These are phyloP conservation scores for Menura novaehollandiae DNA, from an alignment of 2,113 vertebrate genomes.

Conservation along the genomic window DNA sequence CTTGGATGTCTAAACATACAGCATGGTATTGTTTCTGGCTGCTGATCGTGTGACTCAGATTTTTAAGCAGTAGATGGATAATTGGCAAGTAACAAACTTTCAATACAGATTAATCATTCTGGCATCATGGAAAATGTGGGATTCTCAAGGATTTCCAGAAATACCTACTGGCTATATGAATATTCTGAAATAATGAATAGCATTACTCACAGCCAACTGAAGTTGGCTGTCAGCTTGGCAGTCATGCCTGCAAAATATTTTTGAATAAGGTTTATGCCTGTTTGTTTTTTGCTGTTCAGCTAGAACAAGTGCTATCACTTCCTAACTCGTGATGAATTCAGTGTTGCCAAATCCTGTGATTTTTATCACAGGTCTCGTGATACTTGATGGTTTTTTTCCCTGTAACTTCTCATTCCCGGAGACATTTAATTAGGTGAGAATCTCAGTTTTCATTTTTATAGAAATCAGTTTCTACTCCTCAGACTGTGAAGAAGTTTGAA, in stretches of 20 bases:
- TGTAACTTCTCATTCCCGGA: background rate
- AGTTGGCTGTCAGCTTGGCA: constrained; percentile 10
- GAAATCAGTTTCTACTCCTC: constrained; percentile 12
- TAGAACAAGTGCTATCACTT: constrained; percentile 50
- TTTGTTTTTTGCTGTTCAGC: constrained; percentile 38
- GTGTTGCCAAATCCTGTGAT: constrained; percentile 24
- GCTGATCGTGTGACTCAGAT: background rate
- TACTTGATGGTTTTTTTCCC: background rate
- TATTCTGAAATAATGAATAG: constrained; percentile 43
- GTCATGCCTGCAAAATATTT: constrained; percentile 1
- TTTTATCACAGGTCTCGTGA: constrained; percentile 32
- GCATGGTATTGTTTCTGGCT: constrained; percentile 35
- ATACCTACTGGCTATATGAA: constrained; percentile 28
- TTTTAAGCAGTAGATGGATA: constrained; percentile 24
- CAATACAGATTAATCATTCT: constrained; percentile 32
- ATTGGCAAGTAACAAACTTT: constrained; percentile 23
- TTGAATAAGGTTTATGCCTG: constrained; percentile 23
- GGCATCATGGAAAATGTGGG: background rate
- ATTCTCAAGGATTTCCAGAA: constrained; percentile 54
- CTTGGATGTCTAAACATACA: background rate
- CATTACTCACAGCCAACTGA: constrained; percentile 14
- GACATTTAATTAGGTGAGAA: constrained; percentile 52
- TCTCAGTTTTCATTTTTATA: constrained; percentile 37
- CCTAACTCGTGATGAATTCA: background rate
- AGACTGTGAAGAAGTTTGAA: constrained; percentile 10